Base-by-base conservation (phyloP, 2,888 invertebrate species). In the Eilema griseolum region DNA sequence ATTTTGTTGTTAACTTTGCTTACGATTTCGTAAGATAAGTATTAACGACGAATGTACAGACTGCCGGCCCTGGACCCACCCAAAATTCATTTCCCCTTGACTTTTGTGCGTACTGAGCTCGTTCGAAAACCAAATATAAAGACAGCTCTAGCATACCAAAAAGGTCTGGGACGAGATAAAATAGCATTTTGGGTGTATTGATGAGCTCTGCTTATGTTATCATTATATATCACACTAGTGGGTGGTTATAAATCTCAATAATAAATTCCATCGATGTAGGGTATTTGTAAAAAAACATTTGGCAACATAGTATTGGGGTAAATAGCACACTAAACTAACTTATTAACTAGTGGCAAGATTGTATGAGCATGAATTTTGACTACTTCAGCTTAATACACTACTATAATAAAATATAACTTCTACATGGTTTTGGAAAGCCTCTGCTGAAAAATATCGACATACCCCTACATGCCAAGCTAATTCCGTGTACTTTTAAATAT, bases 291-390 rank as follows among this genome's bases (percentile, higher is more conserved):
- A 52, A n/a, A n/a, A 52, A 84, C 73, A 82, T 88, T 76, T 81
- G 76, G 79, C 79, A 81, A 82, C 67, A 77, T 70, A 57, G 56
- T 61, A 66, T 64, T 73, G 63, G 63, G 52, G n/a, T 76, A 31
- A 52, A 66, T 52, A 73, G 73, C 75, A 73, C 71, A 77, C 73
- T 78, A 79, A 67, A 69, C 83, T 81, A 78, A 76, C 83, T 81
- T 83, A 83, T 81, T 66, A 72, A 70, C 85, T 87, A 87, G 77
- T 91, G 91, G 91, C 91, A 89, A 90, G 89, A 83, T 86, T 78
- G 81, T 80, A 84, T 88, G 88, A 89, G 90, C 90, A 83, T 81
- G 79, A 71, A 83, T 79, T 67, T 71, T 75, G 65, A 76, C 74
- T 80, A 77, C 69, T 31, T 52, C 52, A 23, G n/a, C n/a, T 46